Evolutionary conservation across 2,797 vertebrate species (phyloP).

Genomic region (Bucorvus abyssinicus): DNA sequence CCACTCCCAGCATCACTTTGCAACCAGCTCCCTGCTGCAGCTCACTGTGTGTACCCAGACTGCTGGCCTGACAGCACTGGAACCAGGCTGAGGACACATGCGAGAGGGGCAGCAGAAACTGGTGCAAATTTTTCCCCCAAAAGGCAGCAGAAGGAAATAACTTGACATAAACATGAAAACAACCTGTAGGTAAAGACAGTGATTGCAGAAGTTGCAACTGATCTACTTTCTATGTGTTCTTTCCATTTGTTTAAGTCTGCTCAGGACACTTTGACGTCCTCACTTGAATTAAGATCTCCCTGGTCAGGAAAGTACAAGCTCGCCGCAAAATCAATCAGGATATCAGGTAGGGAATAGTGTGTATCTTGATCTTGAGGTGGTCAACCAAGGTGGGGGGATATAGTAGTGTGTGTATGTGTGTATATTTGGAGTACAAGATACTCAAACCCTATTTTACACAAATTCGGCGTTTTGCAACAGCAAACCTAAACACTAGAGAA

Average conservation of each 20-base stretch:
- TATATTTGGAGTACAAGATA: neutral
- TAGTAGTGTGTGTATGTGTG: rapidly evolving
- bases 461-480: neutral
- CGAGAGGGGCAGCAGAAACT: neutral
- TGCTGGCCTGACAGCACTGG: neutral
- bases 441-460: neutral
- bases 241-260: neutral
- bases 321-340: neutral
- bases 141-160: neutral
- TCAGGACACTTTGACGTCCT: neutral
- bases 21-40: neutral
- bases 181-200: neutral
- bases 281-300: neutral
- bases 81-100: neutral
- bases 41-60: neutral
- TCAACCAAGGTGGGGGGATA: neutral
- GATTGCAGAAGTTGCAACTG: neutral
- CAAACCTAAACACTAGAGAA: neutral
- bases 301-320: neutral
- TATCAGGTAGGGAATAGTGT: neutral
- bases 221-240: neutral
- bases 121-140: neutral
- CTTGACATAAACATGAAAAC: neutral
- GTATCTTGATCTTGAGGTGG: neutral
- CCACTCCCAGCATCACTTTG: neutral